These are phyloP conservation scores for Ariopsis seemanni DNA, from an alignment of 2,113 vertebrate genomes.

Conservation along the genomic window DNA sequence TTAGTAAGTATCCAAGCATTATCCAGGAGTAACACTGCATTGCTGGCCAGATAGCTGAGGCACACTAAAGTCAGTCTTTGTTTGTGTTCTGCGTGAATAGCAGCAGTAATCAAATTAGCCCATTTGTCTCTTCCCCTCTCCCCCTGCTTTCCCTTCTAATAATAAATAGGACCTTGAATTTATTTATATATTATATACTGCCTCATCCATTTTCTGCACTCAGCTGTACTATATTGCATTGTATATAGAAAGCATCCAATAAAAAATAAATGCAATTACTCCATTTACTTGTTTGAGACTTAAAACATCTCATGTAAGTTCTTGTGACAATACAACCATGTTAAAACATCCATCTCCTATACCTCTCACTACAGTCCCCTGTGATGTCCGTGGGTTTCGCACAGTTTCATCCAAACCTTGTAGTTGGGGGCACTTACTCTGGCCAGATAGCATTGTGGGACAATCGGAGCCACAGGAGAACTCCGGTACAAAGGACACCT, in stretches of 20 bases:
- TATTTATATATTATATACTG: not conserved
- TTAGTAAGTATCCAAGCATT: conserved; percentile 1
- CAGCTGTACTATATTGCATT: not conserved
- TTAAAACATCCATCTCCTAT: not conserved
- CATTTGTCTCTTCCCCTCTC: not conserved
- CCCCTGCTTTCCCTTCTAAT: not conserved
- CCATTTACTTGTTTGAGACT: not conserved
- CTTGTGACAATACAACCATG: not conserved
- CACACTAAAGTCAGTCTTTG: conserved; percentile 7
- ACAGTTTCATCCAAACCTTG: conserved; percentile 86
- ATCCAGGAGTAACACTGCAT: conserved; percentile 14
- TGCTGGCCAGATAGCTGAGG: conserved; percentile 4
- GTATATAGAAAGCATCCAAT: not conserved
- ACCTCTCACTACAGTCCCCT: conserved; percentile 73
- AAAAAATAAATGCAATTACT: not conserved
- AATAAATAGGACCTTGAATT: conserved; percentile 2
- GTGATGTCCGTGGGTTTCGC: conserved; percentile 89
- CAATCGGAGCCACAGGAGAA: conserved; percentile 84
- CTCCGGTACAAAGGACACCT: conserved; percentile 83
- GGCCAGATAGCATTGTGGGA: conserved; percentile 88
- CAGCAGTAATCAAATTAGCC: conserved; percentile 6
- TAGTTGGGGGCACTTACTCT: conserved; percentile 85
- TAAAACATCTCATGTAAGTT: not conserved
- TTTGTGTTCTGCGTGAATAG: conserved; percentile 24
- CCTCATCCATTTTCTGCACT: not conserved